These are phyloP conservation scores for Aspiorhynchus laticeps DNA, from an alignment of 2,113 vertebrate species.

Conservation along the genomic window DNA sequence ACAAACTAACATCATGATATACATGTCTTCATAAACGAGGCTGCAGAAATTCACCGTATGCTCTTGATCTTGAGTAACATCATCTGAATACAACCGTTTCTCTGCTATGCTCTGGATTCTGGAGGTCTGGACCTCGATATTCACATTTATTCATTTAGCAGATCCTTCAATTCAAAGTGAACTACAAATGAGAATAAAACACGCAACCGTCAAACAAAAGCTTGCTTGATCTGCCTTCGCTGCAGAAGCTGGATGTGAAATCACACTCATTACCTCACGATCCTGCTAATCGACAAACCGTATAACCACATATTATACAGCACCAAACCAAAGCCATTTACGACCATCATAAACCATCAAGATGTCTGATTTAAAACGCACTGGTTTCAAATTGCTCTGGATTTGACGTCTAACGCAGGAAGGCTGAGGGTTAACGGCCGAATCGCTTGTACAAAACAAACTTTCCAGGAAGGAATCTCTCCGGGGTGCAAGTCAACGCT, in stretches of 20 bases:
- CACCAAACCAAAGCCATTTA: background rate
- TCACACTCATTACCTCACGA: background rate
- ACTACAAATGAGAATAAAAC: too few relatives aligned
- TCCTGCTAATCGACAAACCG: background rate
- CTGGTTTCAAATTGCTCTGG: background rate
- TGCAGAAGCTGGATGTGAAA: background rate
- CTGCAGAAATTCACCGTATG: too few relatives aligned
- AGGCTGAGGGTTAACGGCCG: background rate
- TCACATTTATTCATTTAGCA: too few relatives aligned
- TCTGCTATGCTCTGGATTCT: too few relatives aligned
- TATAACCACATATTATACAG: background rate
- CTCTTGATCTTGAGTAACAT: too few relatives aligned
- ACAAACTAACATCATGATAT: too few relatives aligned
- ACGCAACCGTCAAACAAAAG: background rate
- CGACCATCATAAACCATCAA: background rate
- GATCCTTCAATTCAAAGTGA: too few relatives aligned
- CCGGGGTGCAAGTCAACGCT: background rate
- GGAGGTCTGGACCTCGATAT: too few relatives aligned
- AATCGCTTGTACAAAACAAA: background rate
- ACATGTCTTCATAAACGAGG: too few relatives aligned
- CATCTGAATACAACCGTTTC: too few relatives aligned
- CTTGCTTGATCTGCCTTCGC: background rate
- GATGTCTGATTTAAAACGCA: background rate
- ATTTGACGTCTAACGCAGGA: background rate
- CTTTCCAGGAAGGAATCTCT: slow-evolving; percentile 29